Base-by-base conservation (phyloP, 2,888 invertebrate species). In the Mayetiola destructor region DNA sequence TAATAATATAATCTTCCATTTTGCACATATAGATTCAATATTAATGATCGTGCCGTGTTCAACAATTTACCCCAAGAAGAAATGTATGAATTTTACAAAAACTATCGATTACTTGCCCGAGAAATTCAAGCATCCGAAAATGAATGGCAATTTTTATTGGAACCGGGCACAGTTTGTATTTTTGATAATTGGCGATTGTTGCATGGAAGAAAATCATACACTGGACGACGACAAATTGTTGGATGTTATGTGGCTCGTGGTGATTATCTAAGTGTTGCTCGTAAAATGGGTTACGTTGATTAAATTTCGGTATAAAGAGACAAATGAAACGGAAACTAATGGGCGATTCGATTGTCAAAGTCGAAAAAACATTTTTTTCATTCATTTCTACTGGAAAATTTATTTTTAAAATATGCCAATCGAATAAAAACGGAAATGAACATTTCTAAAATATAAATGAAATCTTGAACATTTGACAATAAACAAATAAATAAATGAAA, bases 141-240 rank as follows among this genome's bases (percentile, higher is more conserved):
- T 61, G 78, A 78, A 63, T 80, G 79, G 78, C 71, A 71, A 62
- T 72, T 84, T 27, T 80, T 80, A 69, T 67, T 84, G 8, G 65
- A 66, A 39, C 85, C 88, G 58, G 88, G 88, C 21, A 77, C 76
- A 14, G 79, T 88, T 10, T 71, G 87, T 61, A 78, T 83, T 56
- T 77, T 88, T 63, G 86, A 89, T 66, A 89, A 89, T 71, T 88
- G 85, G 78, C 75, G 89, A 57, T 75, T 87, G 1, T 70, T 87
- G 1, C 89, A 90, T 64, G 88, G 87, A 0, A 75, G 88, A 54
- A 76, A 78, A 1, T 76, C 76, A 0, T 89, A 84, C 66, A 76
- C 78, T 0, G 88, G 88, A 0, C 72, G 69, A 8, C 76, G 89
- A 39, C 72, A 76, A 20, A 73, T 89, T 64, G 75, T 78, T 56